Evolutionary conservation across 2,888 invertebrate genomes (phyloP), one percentile per base, ranked within the genome.

Genomic region (Tortricodes alternella): DNA sequence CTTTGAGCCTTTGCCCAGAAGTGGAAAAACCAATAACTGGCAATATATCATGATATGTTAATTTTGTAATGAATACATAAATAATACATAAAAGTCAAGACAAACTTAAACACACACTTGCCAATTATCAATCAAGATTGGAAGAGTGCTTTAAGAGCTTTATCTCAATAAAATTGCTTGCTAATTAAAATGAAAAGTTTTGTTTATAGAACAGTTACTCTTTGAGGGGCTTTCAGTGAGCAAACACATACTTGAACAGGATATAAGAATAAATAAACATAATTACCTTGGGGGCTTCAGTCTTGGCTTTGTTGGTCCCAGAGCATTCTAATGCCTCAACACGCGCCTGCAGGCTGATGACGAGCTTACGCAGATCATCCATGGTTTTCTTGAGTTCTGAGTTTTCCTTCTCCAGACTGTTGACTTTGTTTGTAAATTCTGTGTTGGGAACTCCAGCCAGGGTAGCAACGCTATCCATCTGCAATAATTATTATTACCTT

Each of bases 401-500:
- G 67, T 93, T 93, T 61, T 93, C 93, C 61, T 92, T 92, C 68
- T 94, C 94, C 43, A 94, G 74, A 29, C 73, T 70, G 56, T 82
- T 85, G 53, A 94, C 71, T 69, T 93, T 92, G 64, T 86, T 91
- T 48, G 83, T 80, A 21, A 94, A 73, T 72, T 93, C 93, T 49
- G 89, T 90, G 66, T 91, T 91, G 15, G 92, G 87, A 50, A 91
- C 87, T 60, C 91, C 89, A 60, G 92, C 91, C 61, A 93, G 72
- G 27, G 90, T 87, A 60, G 92, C 92, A 62, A 94, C 92, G 71
- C 92, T 93, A 66, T 94, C 93, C 92, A 95, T 93, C 94, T 94
- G 77, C 43, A 91, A 89, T 62, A 3, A 34, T 24, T n/a, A n/a
- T n/a, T n/a, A n/a, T n/a, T n/a, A n/a, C n/a, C n/a, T n/a, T n/a